Base-by-base conservation (phyloP, 2,888 invertebrate genomes). In the Gnatocerus cornutus region DNA sequence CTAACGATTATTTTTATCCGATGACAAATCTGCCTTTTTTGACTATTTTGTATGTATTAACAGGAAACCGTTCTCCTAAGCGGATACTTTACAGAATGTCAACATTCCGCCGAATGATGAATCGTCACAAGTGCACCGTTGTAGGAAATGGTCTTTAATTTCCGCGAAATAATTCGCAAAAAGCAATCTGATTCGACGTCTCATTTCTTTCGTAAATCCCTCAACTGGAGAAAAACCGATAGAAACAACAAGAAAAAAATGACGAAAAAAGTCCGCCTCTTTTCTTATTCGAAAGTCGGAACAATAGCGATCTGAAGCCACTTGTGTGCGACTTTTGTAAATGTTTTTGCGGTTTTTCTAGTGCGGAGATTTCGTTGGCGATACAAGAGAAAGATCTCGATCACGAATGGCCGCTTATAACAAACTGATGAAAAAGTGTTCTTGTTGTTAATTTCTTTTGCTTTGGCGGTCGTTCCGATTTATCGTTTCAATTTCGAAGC, bases 241-340 rank as follows among this genome's bases (percentile, higher is more conserved):
- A 69, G 45, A 66, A 69, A 69, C 64, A 64, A 68, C 59, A 64
- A 72, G 67, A 69, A 72, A 61, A 67, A 52, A 48, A 55, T n/a
- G 33, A 46, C 16, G 56, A 52, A 64, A 68, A 69, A 71, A 66
- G 30, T 3, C 48, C 59, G 16, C 16, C 21, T 9, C 56, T 12
- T 39, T 37, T 13, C 52, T 12, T 27, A 29, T 62, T 46, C 59
- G 53, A 50, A 64, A 71, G 69, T 50, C 62, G 50, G 64, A 72
- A 72, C 72, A 72, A 72, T 72, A 53, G 67, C 69, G 12, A 59
- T 58, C 67, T 53, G 68, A 67, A 69, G 69, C 72, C 69, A 72
- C 72, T 72, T 69, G 63, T 69, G 72, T 62, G 69, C 53, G 72
- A 72, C 69, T 69, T 69, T 72, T 69, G 67, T 67, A 67, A 64